Conservation (phyloP, 2,888 invertebrate species). For the Ormyrus pomaceus region DNA sequence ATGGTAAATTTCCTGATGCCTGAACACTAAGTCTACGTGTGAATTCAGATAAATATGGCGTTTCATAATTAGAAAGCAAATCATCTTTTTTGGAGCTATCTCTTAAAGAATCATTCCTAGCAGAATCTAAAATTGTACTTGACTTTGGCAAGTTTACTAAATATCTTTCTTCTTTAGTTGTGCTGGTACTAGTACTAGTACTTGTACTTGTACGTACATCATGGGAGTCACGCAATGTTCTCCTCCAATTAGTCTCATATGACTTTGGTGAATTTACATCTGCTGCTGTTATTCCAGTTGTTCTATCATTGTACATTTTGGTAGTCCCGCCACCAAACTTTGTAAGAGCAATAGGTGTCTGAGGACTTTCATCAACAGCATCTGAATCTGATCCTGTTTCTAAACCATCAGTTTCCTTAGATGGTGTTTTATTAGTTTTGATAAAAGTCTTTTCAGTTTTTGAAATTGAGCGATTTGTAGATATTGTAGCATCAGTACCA, state of each 20-base stretch:
- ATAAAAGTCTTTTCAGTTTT: constrained; percentile 63
- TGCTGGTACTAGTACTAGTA: constrained; percentile 1
- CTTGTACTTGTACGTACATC: constrained; percentile 34
- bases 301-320: constrained; percentile 59
- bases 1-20: constrained; percentile 63
- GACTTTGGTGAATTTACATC: constrained; percentile 59
- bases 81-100: constrained; percentile 62
- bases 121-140: constrained; percentile 65
- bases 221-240: constrained; percentile 33
- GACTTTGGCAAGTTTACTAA: constrained; percentile 64
- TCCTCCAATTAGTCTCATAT: constrained; percentile 62
- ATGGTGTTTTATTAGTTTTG: constrained; percentile 64
- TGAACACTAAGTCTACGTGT: constrained; percentile 78
- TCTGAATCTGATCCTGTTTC: constrained; percentile 86
- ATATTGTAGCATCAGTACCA: constrained; percentile 58
- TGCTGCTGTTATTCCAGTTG: constrained; percentile 56
- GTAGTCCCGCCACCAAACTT: constrained; percentile 61
- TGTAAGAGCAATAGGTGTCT: constrained; percentile 49
- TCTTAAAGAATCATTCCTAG: constrained; percentile 61
- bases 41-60: constrained; percentile 84
- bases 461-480: constrained; percentile 58
- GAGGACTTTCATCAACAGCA: constrained; percentile 71
- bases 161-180: constrained; percentile 64
- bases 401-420: constrained; percentile 78
- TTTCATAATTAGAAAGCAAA: constrained; percentile 77